Evolutionary conservation across 2,113 vertebrate genomes (phyloP), one percentile per base, ranked within the genome.

Genomic region (Sterna hirundo): DNA sequence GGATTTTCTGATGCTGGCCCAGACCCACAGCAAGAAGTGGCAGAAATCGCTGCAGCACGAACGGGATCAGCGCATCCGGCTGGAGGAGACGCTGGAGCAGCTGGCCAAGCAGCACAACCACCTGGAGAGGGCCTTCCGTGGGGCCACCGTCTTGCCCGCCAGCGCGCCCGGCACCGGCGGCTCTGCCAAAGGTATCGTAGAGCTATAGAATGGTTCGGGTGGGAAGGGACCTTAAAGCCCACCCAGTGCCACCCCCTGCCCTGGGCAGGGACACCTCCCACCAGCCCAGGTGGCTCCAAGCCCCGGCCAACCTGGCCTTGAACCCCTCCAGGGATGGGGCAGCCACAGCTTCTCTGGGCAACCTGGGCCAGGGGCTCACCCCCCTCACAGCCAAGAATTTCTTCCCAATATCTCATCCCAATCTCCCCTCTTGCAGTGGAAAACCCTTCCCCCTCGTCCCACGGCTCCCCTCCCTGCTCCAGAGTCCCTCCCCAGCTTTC

Each of bases 31-130:
- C 87, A 99, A 99, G 96, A 99, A 99, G 69, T 99, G 99, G 99
- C 99, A 99, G 97, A 99, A 99, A 90, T 99, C 99, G 1, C 97
- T 99, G 23, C 99, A 99, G 97, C 98, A 99, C 3, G 99, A 99
- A 54, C 94, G 99, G 87, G 99, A 99, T 82, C 99, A 99, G 97
- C 98, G 99, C 17, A 98, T 99, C 92, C 98, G 99, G 2, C 96
- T 99, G 97, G 99, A 99, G 82, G 99, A 99, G 97, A 99, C 99
- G 0, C 88, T 99, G 84, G 99, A 99, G 96, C 99, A 99, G 96
- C 91, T 99, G 86, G 99, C 99, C 7, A 99, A 99, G 97, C 99
- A 99, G 95, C 99, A 99, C 96, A 99, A 99, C 96, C 99, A 99
- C 93, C 97, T 99, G 96, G 99, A 99, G 91, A 98, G 99, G 92